phyloP scores from a whole-genome alignment of 2,888 invertebrate genomes.

The Druceiella hillmani region DNA sequence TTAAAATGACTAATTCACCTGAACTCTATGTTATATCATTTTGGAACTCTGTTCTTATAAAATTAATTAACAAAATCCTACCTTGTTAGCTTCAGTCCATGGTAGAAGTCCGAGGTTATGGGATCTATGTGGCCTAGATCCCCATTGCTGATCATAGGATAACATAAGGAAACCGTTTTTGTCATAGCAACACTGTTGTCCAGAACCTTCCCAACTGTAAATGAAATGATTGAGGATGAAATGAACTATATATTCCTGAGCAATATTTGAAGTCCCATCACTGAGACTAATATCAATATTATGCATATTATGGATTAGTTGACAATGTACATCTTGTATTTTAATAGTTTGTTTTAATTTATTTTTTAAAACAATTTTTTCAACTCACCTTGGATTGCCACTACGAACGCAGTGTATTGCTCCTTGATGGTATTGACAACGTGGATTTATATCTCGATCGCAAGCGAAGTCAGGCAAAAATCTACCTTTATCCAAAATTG shows the following conservation, averaged over 20 bases:
- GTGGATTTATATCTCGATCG: constrained; percentile 86
- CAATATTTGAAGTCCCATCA: no score
- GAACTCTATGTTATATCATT: no score
- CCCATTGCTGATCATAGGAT: constrained; percentile 94
- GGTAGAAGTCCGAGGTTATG: constrained; percentile 90
- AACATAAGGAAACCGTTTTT: constrained; percentile 86
- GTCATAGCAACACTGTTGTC: constrained; percentile 98
- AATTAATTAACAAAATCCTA: constrained; percentile 28
- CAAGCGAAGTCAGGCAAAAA: constrained; percentile 88
- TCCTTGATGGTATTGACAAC: constrained; percentile 82
- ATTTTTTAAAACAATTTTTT: no score
- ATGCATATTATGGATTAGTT: no score
- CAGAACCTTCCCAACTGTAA: constrained; percentile 77
- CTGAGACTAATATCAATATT: no score
- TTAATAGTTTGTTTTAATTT: no score
- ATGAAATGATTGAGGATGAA: not conserved
- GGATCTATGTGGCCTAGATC: constrained; percentile 77
- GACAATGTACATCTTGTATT: no score
- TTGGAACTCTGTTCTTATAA: not conserved
- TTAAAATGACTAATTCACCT: no score
- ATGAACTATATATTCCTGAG: not conserved
- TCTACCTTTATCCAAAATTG: constrained; percentile 85
- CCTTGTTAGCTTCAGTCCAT: constrained; percentile 92
- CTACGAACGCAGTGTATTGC: constrained; percentile 91
- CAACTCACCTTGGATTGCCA: constrained; percentile 78